phyloP scores from a whole-genome alignment of 1,140 invertebrate species.

The Drosophila varians region DNA sequence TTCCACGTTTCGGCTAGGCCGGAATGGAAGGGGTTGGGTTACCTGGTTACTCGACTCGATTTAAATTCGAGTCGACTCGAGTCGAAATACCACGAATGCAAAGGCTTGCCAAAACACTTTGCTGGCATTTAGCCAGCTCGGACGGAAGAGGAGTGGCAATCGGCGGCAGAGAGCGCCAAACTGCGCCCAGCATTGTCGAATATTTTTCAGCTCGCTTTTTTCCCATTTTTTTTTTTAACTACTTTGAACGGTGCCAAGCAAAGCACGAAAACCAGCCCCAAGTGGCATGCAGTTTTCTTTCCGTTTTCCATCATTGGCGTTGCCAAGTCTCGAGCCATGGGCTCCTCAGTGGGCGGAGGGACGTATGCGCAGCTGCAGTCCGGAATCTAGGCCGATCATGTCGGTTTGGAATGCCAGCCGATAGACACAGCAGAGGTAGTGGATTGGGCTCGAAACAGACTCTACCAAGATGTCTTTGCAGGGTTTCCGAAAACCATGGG shows the following conservation, averaged over 20 bases:
- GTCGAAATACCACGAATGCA: constrained; percentile 33
- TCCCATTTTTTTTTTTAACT: neutral
- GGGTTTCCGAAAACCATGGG: neutral
- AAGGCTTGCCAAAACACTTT: constrained; percentile 49
- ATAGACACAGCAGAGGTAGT: constrained; percentile 32
- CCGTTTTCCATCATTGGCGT: constrained; percentile 40
- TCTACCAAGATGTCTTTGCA: constrained; percentile 1
- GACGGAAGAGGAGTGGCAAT: constrained; percentile 60
- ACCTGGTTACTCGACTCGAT: constrained; percentile 20
- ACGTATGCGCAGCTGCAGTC: constrained; percentile 34
- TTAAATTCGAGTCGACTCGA: constrained; percentile 36
- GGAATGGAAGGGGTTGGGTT: neutral
- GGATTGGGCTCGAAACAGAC: constrained; percentile 1
- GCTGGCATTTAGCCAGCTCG: constrained; percentile 61
- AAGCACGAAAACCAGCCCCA: constrained; percentile 21
- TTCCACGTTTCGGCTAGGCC: constrained; percentile 37
- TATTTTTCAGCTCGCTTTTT: constrained; percentile 8
- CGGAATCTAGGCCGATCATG: constrained; percentile 42
- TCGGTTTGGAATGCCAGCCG: constrained; percentile 56
- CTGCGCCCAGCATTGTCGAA: constrained; percentile 40
- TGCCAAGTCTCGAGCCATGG: constrained; percentile 45
- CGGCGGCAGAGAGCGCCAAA: constrained; percentile 19
- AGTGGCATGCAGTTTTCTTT: constrained; percentile 47
- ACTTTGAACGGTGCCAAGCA: neutral
- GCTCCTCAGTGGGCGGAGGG: constrained; percentile 25